Evolutionary conservation across 2,888 invertebrate species (phyloP).

Genomic region (Branchipolynoe longqiensis): DNA sequence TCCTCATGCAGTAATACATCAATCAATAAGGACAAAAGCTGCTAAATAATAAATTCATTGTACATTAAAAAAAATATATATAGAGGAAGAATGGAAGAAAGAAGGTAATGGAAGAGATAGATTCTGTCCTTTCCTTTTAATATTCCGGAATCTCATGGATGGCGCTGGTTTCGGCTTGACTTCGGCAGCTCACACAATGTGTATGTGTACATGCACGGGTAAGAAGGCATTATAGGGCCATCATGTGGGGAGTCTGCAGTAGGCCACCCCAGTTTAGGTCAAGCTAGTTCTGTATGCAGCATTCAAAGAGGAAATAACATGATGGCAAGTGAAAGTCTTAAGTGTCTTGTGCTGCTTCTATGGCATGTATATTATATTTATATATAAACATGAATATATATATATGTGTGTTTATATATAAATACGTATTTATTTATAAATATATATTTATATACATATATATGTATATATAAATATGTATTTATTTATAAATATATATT

Average conservation of each 20-base stretch:
- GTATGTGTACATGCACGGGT: not conserved
- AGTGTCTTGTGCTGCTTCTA: too few species aligned
- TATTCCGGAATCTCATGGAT: constrained; percentile 36
- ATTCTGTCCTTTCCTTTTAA: constrained; percentile 43
- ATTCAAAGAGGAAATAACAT: too few species aligned
- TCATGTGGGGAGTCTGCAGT: not conserved
- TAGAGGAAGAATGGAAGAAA: constrained; percentile 53
- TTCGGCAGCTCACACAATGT: constrained; percentile 30
- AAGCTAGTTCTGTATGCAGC: too few species aligned
- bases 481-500: too few species aligned
- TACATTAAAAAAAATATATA: constrained; percentile 25
- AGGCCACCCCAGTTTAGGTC: too few species aligned
- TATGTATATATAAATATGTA: too few species aligned
- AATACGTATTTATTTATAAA: too few species aligned
- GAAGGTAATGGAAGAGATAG: constrained; percentile 43
- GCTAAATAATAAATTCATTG: constrained; percentile 1
- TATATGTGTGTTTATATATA: too few species aligned
- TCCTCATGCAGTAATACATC: constrained; percentile 32
- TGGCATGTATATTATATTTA: too few species aligned
- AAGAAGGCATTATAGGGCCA: constrained; percentile 13
- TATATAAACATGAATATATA: too few species aligned
- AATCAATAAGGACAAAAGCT: constrained; percentile 20
- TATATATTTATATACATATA: too few species aligned
- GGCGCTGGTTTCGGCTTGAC: constrained; percentile 14
- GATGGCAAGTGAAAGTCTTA: too few species aligned